phyloP scores from a whole-genome alignment of 2,113 vertebrate genomes.

The Euleptes europaea region DNA sequence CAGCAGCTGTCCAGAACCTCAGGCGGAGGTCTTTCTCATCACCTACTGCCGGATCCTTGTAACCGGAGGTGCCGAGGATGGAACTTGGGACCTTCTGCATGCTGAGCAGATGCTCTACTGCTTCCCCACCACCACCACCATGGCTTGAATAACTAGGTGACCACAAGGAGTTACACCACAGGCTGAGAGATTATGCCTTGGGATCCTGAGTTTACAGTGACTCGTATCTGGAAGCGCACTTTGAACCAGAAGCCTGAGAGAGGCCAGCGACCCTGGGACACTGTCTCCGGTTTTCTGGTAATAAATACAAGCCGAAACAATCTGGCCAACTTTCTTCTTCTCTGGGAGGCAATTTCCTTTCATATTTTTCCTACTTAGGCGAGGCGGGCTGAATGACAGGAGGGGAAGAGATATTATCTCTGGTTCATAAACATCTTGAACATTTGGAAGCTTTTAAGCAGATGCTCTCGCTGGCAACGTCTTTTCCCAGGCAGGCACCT shows the following conservation, averaged over 20 bases:
- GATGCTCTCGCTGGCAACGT: conserved; percentile 40
- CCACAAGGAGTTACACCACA: neutral
- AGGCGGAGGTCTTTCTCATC: too few species aligned
- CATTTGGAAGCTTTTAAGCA: conserved; percentile 59
- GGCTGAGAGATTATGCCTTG: too few species aligned
- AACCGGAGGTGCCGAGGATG: too few species aligned
- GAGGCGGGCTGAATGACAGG: conserved; percentile 19
- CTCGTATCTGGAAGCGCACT: neutral
- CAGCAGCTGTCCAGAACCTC: too few species aligned
- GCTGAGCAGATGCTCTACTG: too few species aligned
- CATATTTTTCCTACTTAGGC: neutral
- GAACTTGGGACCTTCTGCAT: too few species aligned
- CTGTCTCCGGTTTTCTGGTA: too few species aligned
- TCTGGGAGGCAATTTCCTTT: neutral
- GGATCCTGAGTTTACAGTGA: neutral
- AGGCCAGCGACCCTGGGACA: too few species aligned
- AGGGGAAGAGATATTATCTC: conserved; percentile 36
- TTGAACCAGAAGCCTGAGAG: neutral
- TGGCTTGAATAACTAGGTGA: too few species aligned
- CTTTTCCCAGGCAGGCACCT: conserved; percentile 49
- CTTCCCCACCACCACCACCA: too few species aligned
- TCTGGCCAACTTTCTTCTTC: neutral
- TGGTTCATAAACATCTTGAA: conserved; percentile 57
- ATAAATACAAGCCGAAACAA: neutral
- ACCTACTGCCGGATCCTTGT: too few species aligned